Base-by-base conservation (phyloP, 2,113 vertebrate genomes). In the Aphyosemion australe region DNA sequence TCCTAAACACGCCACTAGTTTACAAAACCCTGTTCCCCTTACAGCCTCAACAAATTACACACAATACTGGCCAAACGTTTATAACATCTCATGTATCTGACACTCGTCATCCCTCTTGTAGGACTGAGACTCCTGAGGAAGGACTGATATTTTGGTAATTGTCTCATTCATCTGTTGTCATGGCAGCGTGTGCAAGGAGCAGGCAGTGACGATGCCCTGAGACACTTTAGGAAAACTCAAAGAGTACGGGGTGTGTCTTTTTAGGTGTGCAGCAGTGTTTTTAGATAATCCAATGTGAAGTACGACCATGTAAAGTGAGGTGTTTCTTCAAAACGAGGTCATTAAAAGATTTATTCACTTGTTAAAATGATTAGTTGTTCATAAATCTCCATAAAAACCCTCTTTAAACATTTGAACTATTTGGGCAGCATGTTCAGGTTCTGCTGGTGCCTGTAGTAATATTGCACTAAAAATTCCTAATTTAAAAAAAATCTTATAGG, bases 141-240 rank as follows among this genome's bases (percentile, higher is more conserved):
- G 75, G 37, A 68, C 51, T 66, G 53, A 32, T 55, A 62, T 34
- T 26, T 26, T 26, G 26, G 26, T 26, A 26, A 26, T 5, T 2
- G 26, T 26, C 26, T 50, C 19, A n/a, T 21, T 63, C 6, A 32
- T 58, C 13, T 26, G 68, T 64, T 31, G 19, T 47, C 10, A 14
- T n/a, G 34, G 80, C 77, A 81, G 81, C 74, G 79, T 74, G 8
- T 63, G 43, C 69, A 51, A 77, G 47, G 55, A 75, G 80, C 55
- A 83, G 82, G 82, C 69, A 79, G 77, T 26, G 58, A 51, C 61
- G 59, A 79, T 43, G 70, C 79, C 84, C 88, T 87, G 83, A 89
- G 86, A 79, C 80, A 65, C 57, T 26, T 26, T 26, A 5, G 26
- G 26, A 49, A 54, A 0, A 42, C 47, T 51, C 61, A 41, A 34